These are phyloP conservation scores for Eremobia ochroleuca DNA, from an alignment of 2,888 invertebrate genomes.

Conservation along the genomic window DNA sequence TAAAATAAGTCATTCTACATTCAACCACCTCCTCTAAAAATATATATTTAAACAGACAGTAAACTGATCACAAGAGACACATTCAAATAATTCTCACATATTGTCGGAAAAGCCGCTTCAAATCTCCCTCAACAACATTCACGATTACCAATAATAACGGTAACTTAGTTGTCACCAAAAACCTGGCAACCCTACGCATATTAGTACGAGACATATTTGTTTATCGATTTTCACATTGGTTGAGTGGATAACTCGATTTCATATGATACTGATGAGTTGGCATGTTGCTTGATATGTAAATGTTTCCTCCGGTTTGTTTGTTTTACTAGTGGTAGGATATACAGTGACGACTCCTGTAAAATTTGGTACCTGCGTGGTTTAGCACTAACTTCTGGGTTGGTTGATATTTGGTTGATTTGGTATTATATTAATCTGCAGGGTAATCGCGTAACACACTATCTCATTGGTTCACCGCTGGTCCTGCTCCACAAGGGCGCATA, in stretches of 20 bases:
- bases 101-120: not conserved
- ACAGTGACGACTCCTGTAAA: not conserved
- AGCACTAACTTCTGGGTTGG: not conserved
- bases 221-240: constrained; percentile 47
- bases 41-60: not conserved
- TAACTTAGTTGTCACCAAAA: constrained; percentile 29
- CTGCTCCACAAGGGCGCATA: no score
- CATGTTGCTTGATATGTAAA: constrained; percentile 27
- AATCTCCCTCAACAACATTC: not conserved
- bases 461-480: no score
- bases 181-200: constrained; percentile 4
- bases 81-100: not conserved
- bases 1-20: not conserved
- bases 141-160: not conserved
- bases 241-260: constrained; percentile 61
- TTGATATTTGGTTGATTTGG: not conserved
- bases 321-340: not conserved
- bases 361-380: not conserved
- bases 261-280: constrained; percentile 43
- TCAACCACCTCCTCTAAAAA: not conserved
- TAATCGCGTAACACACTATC: no score
- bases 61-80: not conserved
- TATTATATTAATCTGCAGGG: not conserved
- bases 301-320: constrained; percentile 31
- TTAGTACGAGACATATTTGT: constrained; percentile 33